Base-by-base conservation (phyloP, 2,888 invertebrate genomes). In the Eupithecia subfuscata region DNA sequence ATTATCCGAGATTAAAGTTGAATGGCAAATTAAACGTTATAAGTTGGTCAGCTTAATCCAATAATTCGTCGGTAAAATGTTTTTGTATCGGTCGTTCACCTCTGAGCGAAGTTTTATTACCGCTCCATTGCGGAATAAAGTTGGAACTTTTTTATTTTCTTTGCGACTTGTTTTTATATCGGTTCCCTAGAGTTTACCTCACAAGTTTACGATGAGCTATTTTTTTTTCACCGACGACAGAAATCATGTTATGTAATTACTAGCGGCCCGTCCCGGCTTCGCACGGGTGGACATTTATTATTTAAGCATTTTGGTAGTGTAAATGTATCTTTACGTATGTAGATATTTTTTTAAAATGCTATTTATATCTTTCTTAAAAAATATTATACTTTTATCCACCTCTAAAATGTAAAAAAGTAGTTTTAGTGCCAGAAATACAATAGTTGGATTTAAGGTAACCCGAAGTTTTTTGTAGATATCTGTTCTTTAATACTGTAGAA, bases 101-200 rank as follows among this genome's bases (percentile, higher is more conserved):
- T 60, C 22, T 60, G 60, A 60, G 25, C 60, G 14, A 25, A 60
- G 25, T 60, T 60, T 60, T 60, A 60, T 60, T 60, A 60, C 6
- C 22, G 60, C 60, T 60, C 25, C 25, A 22, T 12, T 56, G 3
- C 11, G 22, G 56, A 56, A 56, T 22, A 56, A 12, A 56, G 56
- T 22, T 56, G 56, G 22, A 56, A 56, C 22, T 22, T 60, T 52
- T 60, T 60, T 60, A 60, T 60, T 60, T 25, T 60, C 25, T 60
- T 60, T 60, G 60, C 6, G 25, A 60, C 60, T 60, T 60, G 60
- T 60, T 60, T 60, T 60, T 60, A 25, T 4, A 60, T 60, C 60
- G 60, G 11, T 25, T 60, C 60, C 60, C 60, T 25, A 60, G 60
- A 60, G 60, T 25, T 60, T 60, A 0, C 12, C 25, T 60, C 14